phyloP scores from a whole-genome alignment of 2,797 vertebrate genomes.

The Galagoides demidoff region DNA sequence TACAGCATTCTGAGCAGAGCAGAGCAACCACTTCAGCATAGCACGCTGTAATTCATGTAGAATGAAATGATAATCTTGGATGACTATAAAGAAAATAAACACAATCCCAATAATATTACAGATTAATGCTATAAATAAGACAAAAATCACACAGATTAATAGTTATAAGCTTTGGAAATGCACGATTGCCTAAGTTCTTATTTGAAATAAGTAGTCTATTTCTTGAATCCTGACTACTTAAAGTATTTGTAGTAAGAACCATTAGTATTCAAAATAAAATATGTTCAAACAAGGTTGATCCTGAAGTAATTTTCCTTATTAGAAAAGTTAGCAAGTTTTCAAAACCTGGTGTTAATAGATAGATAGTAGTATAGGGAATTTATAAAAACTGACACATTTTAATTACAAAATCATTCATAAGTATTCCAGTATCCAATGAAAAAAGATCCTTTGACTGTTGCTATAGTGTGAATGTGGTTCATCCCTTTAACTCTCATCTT shows the following conservation, averaged over 20 bases:
- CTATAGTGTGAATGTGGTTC: background rate
- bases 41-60: background rate
- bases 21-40: background rate
- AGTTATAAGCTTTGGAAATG: background rate
- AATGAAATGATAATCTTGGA: background rate
- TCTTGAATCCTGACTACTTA: background rate
- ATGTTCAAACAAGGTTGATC: slow-evolving; percentile 44
- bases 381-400: slow-evolving; percentile 41
- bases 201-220: background rate
- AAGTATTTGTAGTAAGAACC: background rate
- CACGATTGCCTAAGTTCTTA: background rate
- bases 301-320: slow-evolving; percentile 58
- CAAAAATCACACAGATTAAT: background rate
- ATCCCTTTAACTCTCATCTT: background rate
- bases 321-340: slow-evolving; percentile 63
- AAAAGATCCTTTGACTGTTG: slow-evolving; percentile 79
- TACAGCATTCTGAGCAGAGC: background rate
- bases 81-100: background rate
- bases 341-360: slow-evolving; percentile 59
- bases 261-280: slow-evolving; percentile 18
- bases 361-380: background rate
- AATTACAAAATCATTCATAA: slow-evolving; percentile 77
- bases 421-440: slow-evolving; percentile 77
- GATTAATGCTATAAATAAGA: background rate
- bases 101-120: background rate